These are phyloP conservation scores for Microctonus hyperodae DNA, from an alignment of 2,888 invertebrate genomes.

Conservation along the genomic window DNA sequence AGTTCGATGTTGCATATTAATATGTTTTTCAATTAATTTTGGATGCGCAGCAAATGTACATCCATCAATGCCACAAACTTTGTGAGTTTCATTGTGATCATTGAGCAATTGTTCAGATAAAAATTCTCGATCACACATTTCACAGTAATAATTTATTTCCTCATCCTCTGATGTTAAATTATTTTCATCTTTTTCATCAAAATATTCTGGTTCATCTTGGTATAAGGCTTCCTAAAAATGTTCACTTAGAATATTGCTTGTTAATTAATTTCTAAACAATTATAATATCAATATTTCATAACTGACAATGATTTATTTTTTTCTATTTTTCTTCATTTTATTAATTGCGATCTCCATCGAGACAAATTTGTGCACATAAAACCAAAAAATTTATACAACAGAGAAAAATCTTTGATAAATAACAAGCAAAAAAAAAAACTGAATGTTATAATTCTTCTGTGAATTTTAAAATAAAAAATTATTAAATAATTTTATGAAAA, in stretches of 20 bases:
- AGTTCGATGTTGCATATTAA: constrained; percentile 82
- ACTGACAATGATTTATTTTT: background rate
- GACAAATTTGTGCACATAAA: constrained; percentile 44
- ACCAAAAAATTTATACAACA: constrained; percentile 38
- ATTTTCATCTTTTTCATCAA: constrained; percentile 50
- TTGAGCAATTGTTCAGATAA: constrained; percentile 67
- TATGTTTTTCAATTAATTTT: constrained; percentile 80
- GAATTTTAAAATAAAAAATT: constrained; percentile 27
- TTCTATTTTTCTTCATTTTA: background rate
- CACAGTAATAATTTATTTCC: constrained; percentile 69
- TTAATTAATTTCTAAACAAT: constrained; percentile 16
- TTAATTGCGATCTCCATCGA: background rate
- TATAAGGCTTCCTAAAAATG: constrained; percentile 54
- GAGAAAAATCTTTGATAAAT: constrained; percentile 9
- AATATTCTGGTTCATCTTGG: constrained; percentile 42
- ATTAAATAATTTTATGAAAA: constrained; percentile 38
- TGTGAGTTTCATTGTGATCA: constrained; percentile 77
- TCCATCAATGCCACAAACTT: constrained; percentile 80
- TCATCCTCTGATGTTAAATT: constrained; percentile 42
- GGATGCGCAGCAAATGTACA: constrained; percentile 83
- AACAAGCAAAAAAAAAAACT: too few relatives aligned
- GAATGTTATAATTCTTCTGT: too few relatives aligned
- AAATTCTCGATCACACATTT: constrained; percentile 84
- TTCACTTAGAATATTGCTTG: constrained; percentile 42
- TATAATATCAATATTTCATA: constrained; percentile 3